phyloP scores from a whole-genome alignment of 2,113 vertebrate genomes.

The Copsychus sechellarum region DNA sequence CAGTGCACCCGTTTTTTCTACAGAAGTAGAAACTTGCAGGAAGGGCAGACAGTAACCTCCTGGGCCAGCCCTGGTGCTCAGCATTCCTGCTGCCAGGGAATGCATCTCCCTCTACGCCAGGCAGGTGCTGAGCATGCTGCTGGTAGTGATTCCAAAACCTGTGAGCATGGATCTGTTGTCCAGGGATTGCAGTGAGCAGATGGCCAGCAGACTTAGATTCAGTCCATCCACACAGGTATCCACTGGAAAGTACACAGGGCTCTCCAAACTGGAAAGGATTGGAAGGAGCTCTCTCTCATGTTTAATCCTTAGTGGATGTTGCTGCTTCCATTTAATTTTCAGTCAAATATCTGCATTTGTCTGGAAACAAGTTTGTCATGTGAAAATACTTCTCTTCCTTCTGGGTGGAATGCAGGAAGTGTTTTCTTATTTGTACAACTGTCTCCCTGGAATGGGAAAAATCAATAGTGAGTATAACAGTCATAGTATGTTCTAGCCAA shows the following conservation, averaged over 20 bases:
- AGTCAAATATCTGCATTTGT: not conserved
- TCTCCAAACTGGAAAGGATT: not conserved
- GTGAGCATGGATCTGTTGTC: not conserved
- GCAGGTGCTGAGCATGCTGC: not conserved
- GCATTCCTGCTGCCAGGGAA: not conserved
- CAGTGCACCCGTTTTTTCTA: not conserved
- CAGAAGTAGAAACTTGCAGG: not conserved
- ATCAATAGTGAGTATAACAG: not conserved
- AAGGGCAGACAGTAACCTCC: not conserved
- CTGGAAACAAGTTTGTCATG: not conserved
- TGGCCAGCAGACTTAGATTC: not conserved
- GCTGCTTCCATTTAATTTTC: not conserved
- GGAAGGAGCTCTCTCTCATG: not conserved
- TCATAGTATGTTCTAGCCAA: not conserved
- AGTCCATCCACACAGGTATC: not conserved
- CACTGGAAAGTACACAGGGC: not conserved
- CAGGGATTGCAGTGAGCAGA: not conserved
- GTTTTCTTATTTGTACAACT: not conserved
- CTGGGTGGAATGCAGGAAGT: not conserved
- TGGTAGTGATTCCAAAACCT: not conserved
- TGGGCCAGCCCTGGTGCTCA: rapidly evolving
- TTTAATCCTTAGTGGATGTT: not conserved
- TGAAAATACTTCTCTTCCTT: not conserved
- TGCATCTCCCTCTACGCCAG: rapidly evolving
- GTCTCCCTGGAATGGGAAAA: not conserved